Evolutionary conservation across 2,113 vertebrate genomes (phyloP).

Genomic region (Numenius arquata): DNA sequence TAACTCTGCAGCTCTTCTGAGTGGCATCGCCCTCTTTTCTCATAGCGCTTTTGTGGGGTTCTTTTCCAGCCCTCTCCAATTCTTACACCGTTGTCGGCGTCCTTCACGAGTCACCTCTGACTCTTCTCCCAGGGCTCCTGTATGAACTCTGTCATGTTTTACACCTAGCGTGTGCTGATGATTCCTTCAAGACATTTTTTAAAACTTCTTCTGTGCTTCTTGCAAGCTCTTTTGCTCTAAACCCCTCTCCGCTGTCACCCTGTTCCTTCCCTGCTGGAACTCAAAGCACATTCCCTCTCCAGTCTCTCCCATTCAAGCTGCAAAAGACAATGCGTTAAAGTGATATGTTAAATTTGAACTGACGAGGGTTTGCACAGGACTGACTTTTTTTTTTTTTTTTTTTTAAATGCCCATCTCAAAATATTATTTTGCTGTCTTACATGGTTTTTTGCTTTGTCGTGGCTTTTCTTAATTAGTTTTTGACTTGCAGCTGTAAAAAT

Average conservation of each 20-base stretch:
- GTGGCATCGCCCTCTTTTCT: background rate
- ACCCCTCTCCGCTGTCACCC: background rate
- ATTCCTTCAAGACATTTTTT: background rate
- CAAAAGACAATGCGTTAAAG: background rate
- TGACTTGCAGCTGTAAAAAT: conserved; percentile 43
- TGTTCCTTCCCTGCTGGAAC: background rate
- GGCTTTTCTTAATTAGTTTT: conserved; percentile 60
- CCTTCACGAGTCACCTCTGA: background rate
- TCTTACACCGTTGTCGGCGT: background rate
- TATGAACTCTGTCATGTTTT: background rate
- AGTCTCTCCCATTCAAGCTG: background rate
- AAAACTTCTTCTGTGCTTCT: background rate
- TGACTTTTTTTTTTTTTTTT: background rate
- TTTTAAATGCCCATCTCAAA: background rate
- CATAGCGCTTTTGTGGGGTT: fast-evolving
- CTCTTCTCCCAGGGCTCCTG: background rate
- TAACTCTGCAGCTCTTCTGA: conserved; percentile 3
- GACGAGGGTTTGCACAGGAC: background rate
- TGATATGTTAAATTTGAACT: background rate
- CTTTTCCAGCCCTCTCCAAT: background rate
- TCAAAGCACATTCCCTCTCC: background rate
- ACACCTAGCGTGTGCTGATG: background rate
- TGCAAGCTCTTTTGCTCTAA: background rate
- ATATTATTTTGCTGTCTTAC: background rate
- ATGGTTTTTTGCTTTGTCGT: background rate